Conservation (phyloP, 2,797 vertebrate genomes). For the Acanthornis magna region DNA sequence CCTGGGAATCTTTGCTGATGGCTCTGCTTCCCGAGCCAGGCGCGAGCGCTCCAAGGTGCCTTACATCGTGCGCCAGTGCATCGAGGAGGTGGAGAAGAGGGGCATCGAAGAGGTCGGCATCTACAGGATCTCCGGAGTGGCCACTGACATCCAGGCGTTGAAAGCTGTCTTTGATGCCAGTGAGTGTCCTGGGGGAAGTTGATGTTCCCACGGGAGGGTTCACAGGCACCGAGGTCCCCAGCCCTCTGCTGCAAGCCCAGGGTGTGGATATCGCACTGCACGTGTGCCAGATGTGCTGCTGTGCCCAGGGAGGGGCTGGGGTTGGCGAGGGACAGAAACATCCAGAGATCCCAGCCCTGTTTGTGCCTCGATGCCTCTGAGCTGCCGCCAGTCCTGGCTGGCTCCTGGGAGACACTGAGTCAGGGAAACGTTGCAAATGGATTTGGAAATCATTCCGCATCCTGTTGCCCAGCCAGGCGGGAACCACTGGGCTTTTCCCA, state of each 20-base stretch:
- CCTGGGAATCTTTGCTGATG: not conserved
- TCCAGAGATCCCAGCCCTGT: not conserved
- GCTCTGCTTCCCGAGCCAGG: constrained; percentile 64
- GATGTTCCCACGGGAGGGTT: not conserved
- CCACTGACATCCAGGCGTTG: constrained; percentile 95
- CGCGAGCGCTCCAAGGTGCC: constrained; percentile 98
- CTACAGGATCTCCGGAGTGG: constrained; percentile 97
- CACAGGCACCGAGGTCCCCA: rapidly evolving
- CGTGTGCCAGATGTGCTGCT: not conserved
- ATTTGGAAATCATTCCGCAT: constrained; percentile 2
- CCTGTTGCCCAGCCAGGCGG: not conserved
- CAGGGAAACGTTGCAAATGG: not conserved
- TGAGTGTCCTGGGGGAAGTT: constrained; percentile 73
- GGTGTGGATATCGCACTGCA: not conserved
- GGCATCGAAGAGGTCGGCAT: constrained; percentile 98
- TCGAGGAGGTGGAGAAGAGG: constrained; percentile 98
- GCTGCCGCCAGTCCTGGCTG: not conserved
- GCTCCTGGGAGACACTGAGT: constrained; percentile 39
- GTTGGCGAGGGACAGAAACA: not conserved
- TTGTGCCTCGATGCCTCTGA: not conserved
- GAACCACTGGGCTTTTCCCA: not conserved
- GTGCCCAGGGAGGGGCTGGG: not conserved
- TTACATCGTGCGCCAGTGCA: constrained; percentile 97
- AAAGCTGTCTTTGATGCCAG: constrained; percentile 94
- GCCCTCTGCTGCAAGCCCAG: not conserved